Evolutionary conservation across 2,797 vertebrate genomes (phyloP), one percentile per base, ranked within the genome.

Genomic region (Odontamblyopus lacepedii): DNA sequence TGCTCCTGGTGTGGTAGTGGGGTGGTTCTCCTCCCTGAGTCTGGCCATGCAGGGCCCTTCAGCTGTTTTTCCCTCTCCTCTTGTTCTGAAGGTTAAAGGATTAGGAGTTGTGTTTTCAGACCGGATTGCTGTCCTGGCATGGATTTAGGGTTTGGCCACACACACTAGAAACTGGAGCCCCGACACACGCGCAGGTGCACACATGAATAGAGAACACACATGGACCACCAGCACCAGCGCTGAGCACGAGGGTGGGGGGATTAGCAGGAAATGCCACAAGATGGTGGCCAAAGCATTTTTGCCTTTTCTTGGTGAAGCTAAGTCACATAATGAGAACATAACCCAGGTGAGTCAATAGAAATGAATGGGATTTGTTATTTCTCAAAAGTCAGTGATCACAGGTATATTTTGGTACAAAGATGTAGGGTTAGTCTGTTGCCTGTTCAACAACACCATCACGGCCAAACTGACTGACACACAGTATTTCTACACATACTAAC

Each of bases 1-100:
- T 84, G 87, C 85, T 81, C 87, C 80, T 84, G 82, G 87, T 87
- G 75, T 85, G 83, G 82, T 82, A 81, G 89, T 82, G 38, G 78
- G 85, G 74, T 85, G 85, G 82, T 83, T 88, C 75, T 75, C 81
- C 80, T 87, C 65, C 75, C 73, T 81, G 79, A 75, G 83, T 78
- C 68, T 74, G 82, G 72, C 87, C 87, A 85, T 38, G 65, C 76
- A 41, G 86, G 89, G 87, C 84, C 89, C 85, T 91, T 93, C 89
- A 87, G 90, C 94, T 90, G 87, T 90, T 89, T 91, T 89, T 41
- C 79, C 81, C 82, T 90, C 87, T 92, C 91, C 89, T 89, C 85
- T 91, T 94, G 89, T 91, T 89, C 89, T 91, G 92, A 93, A 95
- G 93, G 92, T 93, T 95, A 93, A 91, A 92, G 91, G 91, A 92